Evolutionary conservation across 2,113 vertebrate genomes (phyloP).

Genomic region (Tringa solitaria): DNA sequence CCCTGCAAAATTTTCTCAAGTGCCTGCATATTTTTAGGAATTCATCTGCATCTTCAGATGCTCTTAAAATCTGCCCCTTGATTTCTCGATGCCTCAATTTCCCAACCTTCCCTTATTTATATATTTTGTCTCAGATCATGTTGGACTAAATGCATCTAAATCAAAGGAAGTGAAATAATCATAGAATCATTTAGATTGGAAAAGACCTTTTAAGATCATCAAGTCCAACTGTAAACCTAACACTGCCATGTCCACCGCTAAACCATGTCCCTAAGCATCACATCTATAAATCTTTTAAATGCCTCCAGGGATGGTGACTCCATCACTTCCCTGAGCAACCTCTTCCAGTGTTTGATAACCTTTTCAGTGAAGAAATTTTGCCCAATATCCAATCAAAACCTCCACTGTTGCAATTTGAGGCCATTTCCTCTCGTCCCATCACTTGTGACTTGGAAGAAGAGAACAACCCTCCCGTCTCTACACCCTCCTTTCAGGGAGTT

Average conservation of each 20-base stretch:
- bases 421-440: neutral
- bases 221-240: neutral
- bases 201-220: neutral
- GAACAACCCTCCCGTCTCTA: accelerated
- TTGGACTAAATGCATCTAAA: neutral
- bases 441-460: neutral
- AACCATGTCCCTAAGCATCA: neutral
- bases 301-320: neutral
- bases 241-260: neutral
- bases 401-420: neutral
- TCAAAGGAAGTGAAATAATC: neutral
- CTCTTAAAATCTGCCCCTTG: neutral
- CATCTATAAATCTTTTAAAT: neutral
- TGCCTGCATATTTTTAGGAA: neutral
- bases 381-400: neutral
- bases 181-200: neutral
- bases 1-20: neutral
- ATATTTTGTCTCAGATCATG: neutral
- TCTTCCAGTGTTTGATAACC: neutral
- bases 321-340: neutral
- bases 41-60: neutral
- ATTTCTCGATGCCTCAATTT: neutral
- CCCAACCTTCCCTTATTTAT: neutral
- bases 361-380: neutral
- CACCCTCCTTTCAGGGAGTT: neutral